A percentile compares a stretch with the other conserved stretches of the same genome.
These are phyloP conservation scores for Chloropsis cyanopogon DNA, from an alignment of 2,113 vertebrate genomes.

Conservation along the genomic window DNA sequence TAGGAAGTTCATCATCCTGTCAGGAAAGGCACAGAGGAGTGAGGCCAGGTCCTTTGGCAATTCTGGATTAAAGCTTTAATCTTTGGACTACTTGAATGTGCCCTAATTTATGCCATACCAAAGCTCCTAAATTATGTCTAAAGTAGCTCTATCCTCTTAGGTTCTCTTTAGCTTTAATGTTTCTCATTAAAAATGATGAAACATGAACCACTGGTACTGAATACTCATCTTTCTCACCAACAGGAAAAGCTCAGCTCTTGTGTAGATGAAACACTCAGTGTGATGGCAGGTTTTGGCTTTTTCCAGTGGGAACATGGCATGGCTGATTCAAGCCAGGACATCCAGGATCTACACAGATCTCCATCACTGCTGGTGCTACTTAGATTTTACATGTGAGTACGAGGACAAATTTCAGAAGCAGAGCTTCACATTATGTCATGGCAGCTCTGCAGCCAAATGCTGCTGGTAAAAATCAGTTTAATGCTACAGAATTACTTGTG, in stretches of 20 bases:
- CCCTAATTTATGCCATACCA: background rate
- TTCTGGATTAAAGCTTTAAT: background rate
- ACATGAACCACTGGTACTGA: background rate
- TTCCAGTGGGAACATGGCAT: background rate
- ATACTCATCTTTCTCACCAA: background rate
- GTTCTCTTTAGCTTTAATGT: background rate
- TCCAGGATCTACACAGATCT: background rate
- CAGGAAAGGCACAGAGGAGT: background rate
- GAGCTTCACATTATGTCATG: background rate
- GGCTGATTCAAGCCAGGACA: background rate
- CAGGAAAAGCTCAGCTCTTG: background rate
- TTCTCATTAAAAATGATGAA: background rate
- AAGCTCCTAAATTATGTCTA: background rate
- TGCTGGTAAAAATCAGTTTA: background rate
- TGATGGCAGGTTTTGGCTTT: background rate
- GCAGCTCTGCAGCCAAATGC: background rate
- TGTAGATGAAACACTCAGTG: fast-evolving
- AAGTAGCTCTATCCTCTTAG: background rate
- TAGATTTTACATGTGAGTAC: fast-evolving
- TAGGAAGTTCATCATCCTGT: background rate
- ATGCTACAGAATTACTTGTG: background rate
- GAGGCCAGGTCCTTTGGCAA: background rate
- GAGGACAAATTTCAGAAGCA: background rate
- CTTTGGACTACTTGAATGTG: background rate
- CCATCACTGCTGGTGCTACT: background rate